Base-by-base conservation (phyloP, 2,888 invertebrate genomes). In the Caenorhabditis zanzibari region DNA sequence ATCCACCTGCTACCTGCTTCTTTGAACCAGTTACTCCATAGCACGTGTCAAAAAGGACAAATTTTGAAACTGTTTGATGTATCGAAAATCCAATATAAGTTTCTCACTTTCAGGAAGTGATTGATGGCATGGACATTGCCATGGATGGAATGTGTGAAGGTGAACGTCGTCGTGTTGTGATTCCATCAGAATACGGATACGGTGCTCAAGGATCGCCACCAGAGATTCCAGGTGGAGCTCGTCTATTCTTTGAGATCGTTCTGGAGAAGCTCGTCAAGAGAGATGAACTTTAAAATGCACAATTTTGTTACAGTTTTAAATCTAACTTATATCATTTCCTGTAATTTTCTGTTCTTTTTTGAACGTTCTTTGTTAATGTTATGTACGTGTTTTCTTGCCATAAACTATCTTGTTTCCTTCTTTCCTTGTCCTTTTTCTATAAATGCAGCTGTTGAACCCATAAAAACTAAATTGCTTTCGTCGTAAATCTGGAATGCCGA, bases 91-190 rank as follows among this genome's bases (percentile, higher is more conserved):
- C 38, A 38, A 6, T 6, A 38, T 10, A 38, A 38, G 6, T 38
- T 38, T 6, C 12, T 10, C 12, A 32, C 0, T 56, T 82, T 44
- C n/a, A 82, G 82, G 82, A 82, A 82, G 82, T 82, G 10, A 82
- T 82, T 56, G 82, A 82, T 28, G 82, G 82, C n/a, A 82, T 82
- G 82, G 82, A 82, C 47, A 82, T 82, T 38, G 82, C 82, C 6
- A 82, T 82, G 82, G 82, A 82, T 35, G 82, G 82, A 54, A 82
- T 82, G 82, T 82, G 82, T 24, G 82, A 82, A 63, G 82, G 82
- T 61, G 82, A 82, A 35, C 77, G 82, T 47, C 82, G 82, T 63
- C 82, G 77, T 19, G 82, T 82, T 0, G 82, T 82, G 9, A 82
- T 82, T 47, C 82, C 82, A 44, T 82, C 82, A 10, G 82, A 82